phyloP scores from a whole-genome alignment of 2,113 vertebrate species.

The Anthoscopus minutus region DNA sequence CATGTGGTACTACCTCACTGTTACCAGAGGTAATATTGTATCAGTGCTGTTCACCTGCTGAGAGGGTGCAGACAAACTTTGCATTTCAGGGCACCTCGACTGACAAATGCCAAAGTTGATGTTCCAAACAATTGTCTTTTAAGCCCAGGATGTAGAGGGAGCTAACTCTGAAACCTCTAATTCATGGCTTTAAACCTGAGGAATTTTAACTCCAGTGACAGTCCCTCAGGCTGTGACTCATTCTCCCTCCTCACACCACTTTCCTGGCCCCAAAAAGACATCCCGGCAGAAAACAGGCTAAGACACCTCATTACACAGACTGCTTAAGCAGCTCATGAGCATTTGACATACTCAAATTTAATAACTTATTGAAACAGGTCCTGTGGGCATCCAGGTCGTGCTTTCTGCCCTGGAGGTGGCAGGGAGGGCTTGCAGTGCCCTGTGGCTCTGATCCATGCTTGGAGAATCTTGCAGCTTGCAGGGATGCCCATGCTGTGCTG shows the following conservation, averaged over 20 bases:
- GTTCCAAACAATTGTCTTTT: not conserved
- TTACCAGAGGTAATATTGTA: not conserved
- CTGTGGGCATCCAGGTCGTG: rapidly evolving
- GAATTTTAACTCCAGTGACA: not conserved
- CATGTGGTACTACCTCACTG: not conserved
- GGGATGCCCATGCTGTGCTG: not conserved
- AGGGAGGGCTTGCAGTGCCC: rapidly evolving
- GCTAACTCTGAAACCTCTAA: not conserved
- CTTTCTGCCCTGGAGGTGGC: not conserved
- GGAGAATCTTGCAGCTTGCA: not conserved
- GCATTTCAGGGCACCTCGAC: not conserved
- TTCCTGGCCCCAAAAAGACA: not conserved
- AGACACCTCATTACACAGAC: not conserved
- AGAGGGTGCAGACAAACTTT: not conserved
- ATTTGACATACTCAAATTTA: not conserved
- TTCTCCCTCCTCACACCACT: not conserved
- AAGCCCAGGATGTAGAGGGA: not conserved
- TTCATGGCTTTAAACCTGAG: not conserved
- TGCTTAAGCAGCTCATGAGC: not conserved
- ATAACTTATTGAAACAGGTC: not conserved
- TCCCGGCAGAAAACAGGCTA: not conserved
- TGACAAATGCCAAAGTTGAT: not conserved
- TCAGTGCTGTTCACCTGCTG: not conserved
- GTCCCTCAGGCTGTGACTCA: not conserved
- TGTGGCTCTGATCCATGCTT: not conserved